Conservation (phyloP, 2,113 vertebrate genomes). For the Rhagologus leucostigma region DNA sequence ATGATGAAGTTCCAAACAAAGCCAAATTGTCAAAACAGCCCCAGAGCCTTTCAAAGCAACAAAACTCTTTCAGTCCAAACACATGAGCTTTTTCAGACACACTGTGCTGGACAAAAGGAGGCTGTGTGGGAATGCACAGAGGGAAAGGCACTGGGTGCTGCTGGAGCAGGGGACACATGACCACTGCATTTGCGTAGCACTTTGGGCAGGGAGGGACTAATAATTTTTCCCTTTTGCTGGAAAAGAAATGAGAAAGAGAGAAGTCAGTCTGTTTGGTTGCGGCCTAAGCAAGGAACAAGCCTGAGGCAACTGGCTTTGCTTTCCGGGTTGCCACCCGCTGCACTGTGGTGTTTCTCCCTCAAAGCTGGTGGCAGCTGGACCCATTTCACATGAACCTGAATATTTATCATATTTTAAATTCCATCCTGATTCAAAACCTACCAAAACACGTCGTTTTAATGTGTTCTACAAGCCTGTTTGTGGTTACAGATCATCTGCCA, state of each 20-base stretch:
- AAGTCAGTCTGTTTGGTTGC: neutral
- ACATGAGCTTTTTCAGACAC: neutral
- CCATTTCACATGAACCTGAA: neutral
- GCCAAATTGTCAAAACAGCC: conserved; percentile 33
- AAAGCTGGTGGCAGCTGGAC: neutral
- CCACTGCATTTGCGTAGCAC: neutral
- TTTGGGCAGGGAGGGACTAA: fast-evolving
- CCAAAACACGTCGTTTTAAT: neutral
- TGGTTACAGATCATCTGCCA: neutral
- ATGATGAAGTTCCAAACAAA: conserved; percentile 22
- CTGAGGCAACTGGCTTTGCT: neutral
- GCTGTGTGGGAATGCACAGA: neutral
- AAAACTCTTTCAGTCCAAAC: neutral
- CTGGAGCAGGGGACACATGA: neutral
- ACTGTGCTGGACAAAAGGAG: neutral
- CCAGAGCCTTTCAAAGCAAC: neutral
- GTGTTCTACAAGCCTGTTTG: neutral
- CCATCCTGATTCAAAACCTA: neutral
- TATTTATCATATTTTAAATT: neutral
- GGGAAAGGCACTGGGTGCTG: neutral
- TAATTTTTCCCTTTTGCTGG: neutral
- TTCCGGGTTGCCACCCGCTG: neutral
- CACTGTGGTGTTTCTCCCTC: neutral
- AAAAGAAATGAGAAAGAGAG: neutral
- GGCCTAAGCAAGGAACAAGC: neutral